These are phyloP conservation scores for Orchesella flavescens DNA, from an alignment of 2,888 invertebrate genomes.

Conservation along the genomic window DNA sequence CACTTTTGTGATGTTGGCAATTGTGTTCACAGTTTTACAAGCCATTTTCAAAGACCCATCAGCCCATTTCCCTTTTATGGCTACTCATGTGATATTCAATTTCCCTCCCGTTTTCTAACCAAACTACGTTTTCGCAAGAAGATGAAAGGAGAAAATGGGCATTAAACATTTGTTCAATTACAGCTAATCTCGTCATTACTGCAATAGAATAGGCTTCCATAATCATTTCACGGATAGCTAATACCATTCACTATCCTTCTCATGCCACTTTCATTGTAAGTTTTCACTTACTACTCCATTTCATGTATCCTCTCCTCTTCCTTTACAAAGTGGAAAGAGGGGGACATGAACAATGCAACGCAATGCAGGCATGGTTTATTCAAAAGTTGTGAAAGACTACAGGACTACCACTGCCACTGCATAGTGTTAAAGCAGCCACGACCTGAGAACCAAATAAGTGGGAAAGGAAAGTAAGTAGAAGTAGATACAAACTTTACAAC, in stretches of 20 bases:
- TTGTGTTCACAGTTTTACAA: conserved; percentile 37
- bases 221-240: conserved; percentile 36
- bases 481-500: too few relatives aligned
- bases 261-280: not conserved
- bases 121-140: not conserved
- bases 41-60: conserved; percentile 29
- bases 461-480: too few relatives aligned
- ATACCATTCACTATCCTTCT: not conserved
- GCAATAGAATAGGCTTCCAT: conserved; percentile 16
- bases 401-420: too few relatives aligned
- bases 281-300: too few relatives aligned
- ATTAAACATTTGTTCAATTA: conserved; percentile 55
- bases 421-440: too few relatives aligned
- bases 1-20: conserved; percentile 19
- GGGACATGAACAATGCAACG: not conserved
- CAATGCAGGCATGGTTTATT: conserved; percentile 5
- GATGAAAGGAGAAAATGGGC: conserved; percentile 18
- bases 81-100: conserved; percentile 43
- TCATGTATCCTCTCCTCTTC: too few relatives aligned
- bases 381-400: not conserved
- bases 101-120: conserved; percentile 24
- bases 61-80: conserved; percentile 42
- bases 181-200: conserved; percentile 55
- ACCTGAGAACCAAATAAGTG: too few relatives aligned
- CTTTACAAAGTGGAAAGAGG: not conserved